A percentile compares a stretch with the other conserved stretches of the same genome.
Conservation (phyloP, 1,140 invertebrate genomes). For the Calephelis virginiensis region DNA sequence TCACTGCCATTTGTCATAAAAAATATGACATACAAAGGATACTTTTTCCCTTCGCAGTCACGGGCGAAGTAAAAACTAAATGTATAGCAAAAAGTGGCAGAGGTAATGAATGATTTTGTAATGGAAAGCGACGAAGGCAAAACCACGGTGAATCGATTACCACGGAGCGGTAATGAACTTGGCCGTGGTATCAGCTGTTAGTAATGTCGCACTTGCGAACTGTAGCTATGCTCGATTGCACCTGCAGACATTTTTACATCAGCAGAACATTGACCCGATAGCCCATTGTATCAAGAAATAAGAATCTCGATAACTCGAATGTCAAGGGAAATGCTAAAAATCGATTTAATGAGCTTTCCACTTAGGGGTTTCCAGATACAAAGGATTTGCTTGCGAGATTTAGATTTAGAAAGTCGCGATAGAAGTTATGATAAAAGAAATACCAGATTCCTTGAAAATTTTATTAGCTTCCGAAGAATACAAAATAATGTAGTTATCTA, state of each 20-base stretch:
- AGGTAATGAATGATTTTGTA: conserved; percentile 46
- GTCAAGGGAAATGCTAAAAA: too few species aligned
- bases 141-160: conserved; percentile 64
- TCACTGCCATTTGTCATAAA: too few species aligned
- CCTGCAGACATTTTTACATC: conserved; percentile 38
- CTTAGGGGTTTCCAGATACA: too few species aligned
- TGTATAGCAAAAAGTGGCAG: not conserved
- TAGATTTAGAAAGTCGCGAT: too few species aligned
- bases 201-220: conserved; percentile 44
- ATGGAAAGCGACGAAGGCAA: conserved; percentile 57
- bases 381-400: too few species aligned
- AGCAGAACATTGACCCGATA: conserved; percentile 7
- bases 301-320: too few species aligned
- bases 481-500: too few species aligned
- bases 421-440: too few species aligned
- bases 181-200: conserved; percentile 61
- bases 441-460: too few species aligned
- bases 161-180: conserved; percentile 72
- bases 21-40: not conserved
- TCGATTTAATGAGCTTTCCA: too few species aligned
- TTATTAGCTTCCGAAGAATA: too few species aligned
- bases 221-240: conserved; percentile 34
- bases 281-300: too few species aligned
- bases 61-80: conserved; percentile 4
- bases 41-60: conserved; percentile 1